Evolutionary conservation across 2,797 vertebrate genomes (phyloP).

Genomic region (Hoplostethus mediterraneus): DNA sequence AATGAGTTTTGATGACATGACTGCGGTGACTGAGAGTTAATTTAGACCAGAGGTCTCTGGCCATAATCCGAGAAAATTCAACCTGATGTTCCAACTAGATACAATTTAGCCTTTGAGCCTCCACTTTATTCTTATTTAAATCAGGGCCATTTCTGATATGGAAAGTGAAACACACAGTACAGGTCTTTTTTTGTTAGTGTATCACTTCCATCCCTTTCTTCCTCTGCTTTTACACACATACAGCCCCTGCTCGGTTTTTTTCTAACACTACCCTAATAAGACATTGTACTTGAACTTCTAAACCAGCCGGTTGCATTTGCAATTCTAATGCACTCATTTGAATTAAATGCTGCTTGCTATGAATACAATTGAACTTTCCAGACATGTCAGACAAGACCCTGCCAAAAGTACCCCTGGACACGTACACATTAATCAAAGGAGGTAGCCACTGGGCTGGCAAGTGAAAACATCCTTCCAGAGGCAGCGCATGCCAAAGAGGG

Average conservation of each 20-base stretch:
- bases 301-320: conserved; percentile 85
- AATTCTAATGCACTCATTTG: conserved; percentile 90
- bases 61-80: conserved; percentile 31
- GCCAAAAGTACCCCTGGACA: conserved; percentile 82
- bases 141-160: conserved; percentile 13
- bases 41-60: conserved; percentile 50
- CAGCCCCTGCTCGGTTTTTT: conserved; percentile 38
- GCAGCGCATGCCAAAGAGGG: conserved; percentile 57
- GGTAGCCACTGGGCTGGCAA: conserved; percentile 65
- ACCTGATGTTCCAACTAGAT: conserved; percentile 41
- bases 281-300: conserved; percentile 83
- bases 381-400: conserved; percentile 85
- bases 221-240: conserved; percentile 24
- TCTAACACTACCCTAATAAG: conserved; percentile 68
- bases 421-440: conserved; percentile 85
- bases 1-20: conserved; percentile 64
- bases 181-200: neutral
- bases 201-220: conserved; percentile 5
- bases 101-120: conserved; percentile 45
- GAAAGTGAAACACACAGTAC: neutral
- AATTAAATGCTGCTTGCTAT: conserved; percentile 87
- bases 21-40: conserved; percentile 47
- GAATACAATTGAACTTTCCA: conserved; percentile 90
- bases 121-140: conserved; percentile 37
- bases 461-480: conserved; percentile 71